phyloP scores from a whole-genome alignment of 2,888 invertebrate species.

The Agrenia bidenticulata region DNA sequence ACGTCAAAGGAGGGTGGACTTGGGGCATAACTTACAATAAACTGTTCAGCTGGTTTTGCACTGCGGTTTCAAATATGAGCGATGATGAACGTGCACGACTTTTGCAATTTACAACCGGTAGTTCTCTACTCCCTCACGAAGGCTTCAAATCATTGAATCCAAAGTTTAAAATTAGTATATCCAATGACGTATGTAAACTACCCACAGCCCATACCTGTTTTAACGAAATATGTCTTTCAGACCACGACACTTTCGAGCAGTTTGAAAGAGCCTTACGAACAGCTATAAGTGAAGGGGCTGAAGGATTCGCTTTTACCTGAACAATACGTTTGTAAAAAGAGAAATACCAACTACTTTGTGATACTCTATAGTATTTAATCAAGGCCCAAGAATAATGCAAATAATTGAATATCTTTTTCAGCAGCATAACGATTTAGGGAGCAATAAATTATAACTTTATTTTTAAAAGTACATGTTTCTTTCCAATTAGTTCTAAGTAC shows the following conservation, averaged over 20 bases:
- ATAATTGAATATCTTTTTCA: no score
- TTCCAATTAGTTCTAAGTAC: no score
- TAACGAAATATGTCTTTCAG: constrained; percentile 36
- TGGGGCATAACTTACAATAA: constrained; percentile 56
- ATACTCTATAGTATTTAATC: no score
- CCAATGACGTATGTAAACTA: constrained; percentile 82
- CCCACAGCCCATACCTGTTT: constrained; percentile 86
- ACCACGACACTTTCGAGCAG: constrained; percentile 38
- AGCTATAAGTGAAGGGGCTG: constrained; percentile 56
- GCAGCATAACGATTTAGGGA: no score
- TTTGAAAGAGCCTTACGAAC: constrained; percentile 39
- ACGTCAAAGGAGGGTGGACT: constrained; percentile 54
- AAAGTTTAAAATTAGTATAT: constrained; percentile 85
- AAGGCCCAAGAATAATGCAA: no score
- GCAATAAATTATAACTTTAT: no score
- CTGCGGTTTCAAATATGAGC: constrained; percentile 80
- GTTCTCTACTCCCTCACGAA: constrained; percentile 84
- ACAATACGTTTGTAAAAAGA: neutral
- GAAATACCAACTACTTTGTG: no score
- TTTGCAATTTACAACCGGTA: constrained; percentile 89
- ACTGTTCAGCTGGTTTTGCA: constrained; percentile 86
- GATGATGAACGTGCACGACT: constrained; percentile 88
- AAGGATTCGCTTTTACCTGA: constrained; percentile 56
- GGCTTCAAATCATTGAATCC: constrained; percentile 88
- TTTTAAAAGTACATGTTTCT: no score